These are phyloP conservation scores for Rhinoptilus africanus DNA, from an alignment of 2,113 vertebrate genomes.

Conservation along the genomic window DNA sequence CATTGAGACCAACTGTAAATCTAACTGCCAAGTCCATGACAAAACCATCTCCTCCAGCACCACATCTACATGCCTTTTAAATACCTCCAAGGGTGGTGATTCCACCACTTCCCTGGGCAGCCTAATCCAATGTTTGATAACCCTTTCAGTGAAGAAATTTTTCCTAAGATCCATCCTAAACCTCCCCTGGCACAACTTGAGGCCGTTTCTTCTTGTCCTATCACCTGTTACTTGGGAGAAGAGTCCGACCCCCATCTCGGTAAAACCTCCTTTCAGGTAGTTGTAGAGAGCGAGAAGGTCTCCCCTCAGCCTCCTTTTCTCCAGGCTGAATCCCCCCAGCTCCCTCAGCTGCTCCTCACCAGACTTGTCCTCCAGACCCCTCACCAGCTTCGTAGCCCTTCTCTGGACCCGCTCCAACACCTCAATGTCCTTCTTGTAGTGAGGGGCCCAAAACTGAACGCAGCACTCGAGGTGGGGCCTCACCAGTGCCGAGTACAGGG, in stretches of 20 bases:
- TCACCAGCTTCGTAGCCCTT: accelerated
- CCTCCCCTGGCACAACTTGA: background rate
- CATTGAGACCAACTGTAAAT: background rate
- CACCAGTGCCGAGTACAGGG: accelerated
- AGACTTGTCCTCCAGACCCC: background rate
- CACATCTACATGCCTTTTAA: background rate
- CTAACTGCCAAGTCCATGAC: background rate
- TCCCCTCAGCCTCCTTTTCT: background rate
- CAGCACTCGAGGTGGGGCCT: accelerated
- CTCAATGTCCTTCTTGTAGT: accelerated
- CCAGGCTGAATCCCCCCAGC: background rate
- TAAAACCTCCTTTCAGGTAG: background rate
- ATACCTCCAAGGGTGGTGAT: background rate
- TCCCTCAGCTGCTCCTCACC: background rate
- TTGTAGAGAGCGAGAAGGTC: background rate
- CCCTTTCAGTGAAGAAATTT: background rate
- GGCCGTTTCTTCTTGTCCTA: background rate
- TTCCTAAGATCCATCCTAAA: background rate
- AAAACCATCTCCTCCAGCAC: background rate
- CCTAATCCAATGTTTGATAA: background rate
- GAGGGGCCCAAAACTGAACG: background rate
- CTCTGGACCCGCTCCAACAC: accelerated
- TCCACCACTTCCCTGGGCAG: background rate
- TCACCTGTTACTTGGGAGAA: background rate
- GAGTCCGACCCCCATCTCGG: accelerated